These are phyloP conservation scores for Xestoiulus laeticollis DNA, from an alignment of 2,888 invertebrate genomes.

Conservation along the genomic window DNA sequence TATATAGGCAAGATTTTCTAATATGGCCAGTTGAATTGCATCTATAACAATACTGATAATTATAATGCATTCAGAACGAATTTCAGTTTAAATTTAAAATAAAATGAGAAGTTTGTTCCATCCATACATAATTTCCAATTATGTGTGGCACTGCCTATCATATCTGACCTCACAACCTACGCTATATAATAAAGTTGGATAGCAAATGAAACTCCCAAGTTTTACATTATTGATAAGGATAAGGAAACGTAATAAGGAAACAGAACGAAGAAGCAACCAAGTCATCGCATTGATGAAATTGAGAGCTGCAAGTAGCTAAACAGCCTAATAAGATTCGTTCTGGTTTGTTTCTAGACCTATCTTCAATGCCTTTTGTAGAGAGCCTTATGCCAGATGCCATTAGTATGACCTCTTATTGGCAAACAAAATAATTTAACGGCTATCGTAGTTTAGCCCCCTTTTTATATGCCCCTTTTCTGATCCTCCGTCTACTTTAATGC, in stretches of 20 bases:
- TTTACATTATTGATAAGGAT: not conserved
- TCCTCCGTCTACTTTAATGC: not conserved
- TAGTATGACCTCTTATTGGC: not conserved
- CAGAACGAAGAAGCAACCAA: not conserved
- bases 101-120: too few relatives aligned
- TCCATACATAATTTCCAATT: too few relatives aligned
- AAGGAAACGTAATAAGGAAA: not conserved
- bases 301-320: not conserved
- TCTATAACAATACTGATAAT: too few relatives aligned
- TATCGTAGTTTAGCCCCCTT: not conserved
- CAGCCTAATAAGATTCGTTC: not conserved
- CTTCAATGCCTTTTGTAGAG: not conserved
- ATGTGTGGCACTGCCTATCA: not conserved
- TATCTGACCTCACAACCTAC: not conserved
- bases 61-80: too few relatives aligned
- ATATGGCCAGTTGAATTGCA: too few relatives aligned
- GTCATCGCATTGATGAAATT: not conserved
- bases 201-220: not conserved
- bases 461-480: not conserved
- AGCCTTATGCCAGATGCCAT: not conserved
- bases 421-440: not conserved
- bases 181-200: not conserved
- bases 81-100: too few relatives aligned
- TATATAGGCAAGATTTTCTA: too few relatives aligned
- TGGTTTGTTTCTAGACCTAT: not conserved